Percentiles rank a stretch among this genome's conserved stretches.
These are phyloP conservation scores for Leptinotarsa juncta DNA, from an alignment of 2,888 invertebrate genomes.

Conservation along the genomic window DNA sequence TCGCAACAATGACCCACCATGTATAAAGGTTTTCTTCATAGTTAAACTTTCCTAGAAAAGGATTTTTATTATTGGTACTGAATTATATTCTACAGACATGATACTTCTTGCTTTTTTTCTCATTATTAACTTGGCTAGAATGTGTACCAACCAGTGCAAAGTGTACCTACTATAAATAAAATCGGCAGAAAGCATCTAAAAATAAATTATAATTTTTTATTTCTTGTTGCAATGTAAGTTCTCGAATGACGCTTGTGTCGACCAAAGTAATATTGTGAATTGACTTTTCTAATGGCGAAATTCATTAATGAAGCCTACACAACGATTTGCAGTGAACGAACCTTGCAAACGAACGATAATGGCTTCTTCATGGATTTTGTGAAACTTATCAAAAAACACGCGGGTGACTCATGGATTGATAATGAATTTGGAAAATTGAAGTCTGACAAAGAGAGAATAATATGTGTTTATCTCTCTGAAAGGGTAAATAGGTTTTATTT, in stretches of 20 bases:
- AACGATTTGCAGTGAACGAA: conserved; percentile 78
- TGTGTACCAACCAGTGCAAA: neutral
- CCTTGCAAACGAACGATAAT: conserved; percentile 78
- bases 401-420: conserved; percentile 72
- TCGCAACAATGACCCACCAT: too few relatives aligned
- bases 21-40: too few relatives aligned
- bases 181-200: neutral
- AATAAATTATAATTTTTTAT: neutral
- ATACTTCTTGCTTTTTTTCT: too few relatives aligned
- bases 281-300: conserved; percentile 28
- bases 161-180: too few relatives aligned
- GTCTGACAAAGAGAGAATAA: conserved; percentile 72
- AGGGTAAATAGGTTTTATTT: conserved; percentile 61
- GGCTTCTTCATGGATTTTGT: conserved; percentile 81
- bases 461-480: conserved; percentile 68
- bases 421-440: conserved; percentile 71
- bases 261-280: neutral
- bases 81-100: too few relatives aligned
- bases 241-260: too few relatives aligned
- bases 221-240: too few relatives aligned
- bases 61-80: too few relatives aligned
- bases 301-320: conserved; percentile 65
- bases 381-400: conserved; percentile 70
- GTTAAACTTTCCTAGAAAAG: too few relatives aligned
- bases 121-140: neutral